These are phyloP conservation scores for Ecliptopera silaceata DNA, from an alignment of 2,888 invertebrate species.

Conservation along the genomic window DNA sequence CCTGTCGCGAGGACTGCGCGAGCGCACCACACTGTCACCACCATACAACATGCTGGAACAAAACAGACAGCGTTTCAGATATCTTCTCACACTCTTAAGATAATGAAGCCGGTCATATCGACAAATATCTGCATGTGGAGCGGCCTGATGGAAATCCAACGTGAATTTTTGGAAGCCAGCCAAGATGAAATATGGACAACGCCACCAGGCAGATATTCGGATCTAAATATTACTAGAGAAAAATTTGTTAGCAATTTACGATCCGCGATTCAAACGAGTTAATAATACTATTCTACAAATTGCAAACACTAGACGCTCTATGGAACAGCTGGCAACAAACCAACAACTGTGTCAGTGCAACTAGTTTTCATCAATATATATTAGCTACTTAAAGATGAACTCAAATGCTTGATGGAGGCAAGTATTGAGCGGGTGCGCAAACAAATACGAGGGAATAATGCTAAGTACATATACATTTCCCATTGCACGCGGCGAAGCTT, in stretches of 20 bases:
- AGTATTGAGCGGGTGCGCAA: conserved; percentile 19
- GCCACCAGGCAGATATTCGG: too few species aligned
- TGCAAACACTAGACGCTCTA: too few species aligned
- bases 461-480: conserved; percentile 29
- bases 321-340: too few species aligned
- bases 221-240: too few species aligned
- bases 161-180: background rate
- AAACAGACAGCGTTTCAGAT: conserved; percentile 11
- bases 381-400: too few species aligned
- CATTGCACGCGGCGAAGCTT: conserved; percentile 33
- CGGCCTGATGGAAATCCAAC: too few species aligned
- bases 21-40: conserved; percentile 43
- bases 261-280: too few species aligned
- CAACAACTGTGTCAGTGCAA: too few species aligned
- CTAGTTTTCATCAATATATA: background rate
- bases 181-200: background rate
- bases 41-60: conserved; percentile 49
- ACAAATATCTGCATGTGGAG: too few species aligned
- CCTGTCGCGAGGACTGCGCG: conserved; percentile 49
- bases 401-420: background rate
- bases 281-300: too few species aligned
- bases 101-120: background rate
- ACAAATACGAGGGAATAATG: conserved; percentile 38
- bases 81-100: background rate
- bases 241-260: too few species aligned